phyloP scores from a whole-genome alignment of 2,113 vertebrate genomes.

The Penelope pileata region DNA sequence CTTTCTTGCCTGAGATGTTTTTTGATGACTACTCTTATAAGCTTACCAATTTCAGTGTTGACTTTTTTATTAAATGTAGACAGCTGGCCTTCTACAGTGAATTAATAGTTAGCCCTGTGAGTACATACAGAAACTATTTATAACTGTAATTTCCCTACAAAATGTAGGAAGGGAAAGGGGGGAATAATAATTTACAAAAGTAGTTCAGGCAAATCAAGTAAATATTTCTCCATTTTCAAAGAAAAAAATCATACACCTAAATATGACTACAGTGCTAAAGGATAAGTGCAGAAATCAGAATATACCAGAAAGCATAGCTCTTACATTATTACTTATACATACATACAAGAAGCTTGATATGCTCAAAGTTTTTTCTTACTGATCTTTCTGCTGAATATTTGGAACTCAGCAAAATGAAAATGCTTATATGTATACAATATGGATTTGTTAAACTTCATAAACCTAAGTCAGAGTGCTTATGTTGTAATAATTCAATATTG shows the following conservation, averaged over 20 bases:
- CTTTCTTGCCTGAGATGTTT: background rate
- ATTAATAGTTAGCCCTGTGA: background rate
- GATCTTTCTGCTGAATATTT: background rate
- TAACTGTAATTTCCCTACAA: background rate
- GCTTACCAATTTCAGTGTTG: slow-evolving; percentile 4
- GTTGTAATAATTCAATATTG: background rate
- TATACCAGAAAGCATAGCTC: background rate
- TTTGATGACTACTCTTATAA: background rate
- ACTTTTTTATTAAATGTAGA: background rate
- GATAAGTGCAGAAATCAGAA: background rate
- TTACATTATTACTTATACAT: background rate
- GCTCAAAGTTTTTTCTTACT: background rate
- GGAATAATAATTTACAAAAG: background rate
- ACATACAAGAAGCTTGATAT: background rate
- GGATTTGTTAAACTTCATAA: background rate
- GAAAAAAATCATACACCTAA: background rate
- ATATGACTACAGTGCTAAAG: background rate
- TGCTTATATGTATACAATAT: background rate
- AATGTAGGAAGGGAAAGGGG: background rate
- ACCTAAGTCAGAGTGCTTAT: background rate
- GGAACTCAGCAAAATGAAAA: background rate
- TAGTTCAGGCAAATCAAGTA: background rate
- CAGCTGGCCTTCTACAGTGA: background rate
- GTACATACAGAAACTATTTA: background rate
- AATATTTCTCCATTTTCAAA: background rate